These are phyloP conservation scores for Pelodytes ibericus DNA, from an alignment of 2,797 vertebrate genomes.

Conservation along the genomic window DNA sequence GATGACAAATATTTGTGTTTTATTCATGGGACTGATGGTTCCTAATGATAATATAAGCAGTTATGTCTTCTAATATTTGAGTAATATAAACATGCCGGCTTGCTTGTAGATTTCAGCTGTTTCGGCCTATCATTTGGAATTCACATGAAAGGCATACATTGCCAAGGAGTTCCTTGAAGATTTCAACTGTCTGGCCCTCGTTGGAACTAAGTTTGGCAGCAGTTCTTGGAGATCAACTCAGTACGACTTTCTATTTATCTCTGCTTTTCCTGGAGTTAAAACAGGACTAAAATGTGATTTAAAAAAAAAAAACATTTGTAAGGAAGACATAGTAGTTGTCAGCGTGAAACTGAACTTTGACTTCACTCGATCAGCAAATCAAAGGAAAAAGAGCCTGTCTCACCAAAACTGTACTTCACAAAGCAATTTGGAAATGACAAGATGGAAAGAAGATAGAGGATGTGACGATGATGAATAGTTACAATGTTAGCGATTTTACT, in stretches of 20 bases:
- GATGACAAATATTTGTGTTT: too few species aligned
- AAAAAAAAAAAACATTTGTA: not conserved
- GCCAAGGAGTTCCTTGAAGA: conserved; percentile 33
- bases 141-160: conserved; percentile 23
- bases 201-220: conserved; percentile 17
- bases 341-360: conserved; percentile 17
- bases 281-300: conserved; percentile 17
- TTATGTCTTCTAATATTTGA: conserved; percentile 4
- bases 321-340: conserved; percentile 3
- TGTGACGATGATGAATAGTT: not conserved
- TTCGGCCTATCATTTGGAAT: conserved; percentile 24
- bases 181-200: conserved; percentile 22
- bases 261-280: not conserved
- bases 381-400: not conserved
- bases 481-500: not conserved
- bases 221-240: conserved; percentile 22
- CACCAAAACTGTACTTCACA: not conserved
- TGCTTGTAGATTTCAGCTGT: conserved; percentile 21
- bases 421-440: conserved; percentile 4
- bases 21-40: too few species aligned
- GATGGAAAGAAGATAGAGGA: not conserved
- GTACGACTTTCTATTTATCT: conserved; percentile 15
- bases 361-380: conserved; percentile 2
- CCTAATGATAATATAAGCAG: not conserved
- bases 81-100: conserved; percentile 17